These are phyloP conservation scores for Popillia japonica DNA, from an alignment of 1,140 invertebrate genomes.

Conservation along the genomic window DNA sequence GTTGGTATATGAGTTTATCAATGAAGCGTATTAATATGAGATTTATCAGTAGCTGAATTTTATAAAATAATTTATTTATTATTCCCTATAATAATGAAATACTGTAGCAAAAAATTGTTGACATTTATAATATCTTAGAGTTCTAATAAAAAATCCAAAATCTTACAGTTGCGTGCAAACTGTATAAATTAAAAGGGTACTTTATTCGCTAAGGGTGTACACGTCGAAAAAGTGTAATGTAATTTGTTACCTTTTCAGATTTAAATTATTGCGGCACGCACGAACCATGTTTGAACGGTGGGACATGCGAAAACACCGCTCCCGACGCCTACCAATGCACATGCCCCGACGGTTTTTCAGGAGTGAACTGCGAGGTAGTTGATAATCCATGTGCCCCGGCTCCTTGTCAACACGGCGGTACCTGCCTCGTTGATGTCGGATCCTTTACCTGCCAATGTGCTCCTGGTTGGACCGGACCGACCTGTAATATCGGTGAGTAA, in stretches of 20 bases:
- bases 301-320: constrained; percentile 93
- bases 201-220: too few species aligned
- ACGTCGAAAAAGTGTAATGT: too few species aligned
- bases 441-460: constrained; percentile 82
- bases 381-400: constrained; percentile 90
- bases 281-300: constrained; percentile 94
- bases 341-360: constrained; percentile 91
- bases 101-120: too few species aligned
- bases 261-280: constrained; percentile 98
- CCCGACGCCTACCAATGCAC: constrained; percentile 91
- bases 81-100: too few species aligned
- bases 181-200: too few species aligned
- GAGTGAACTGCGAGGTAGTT: constrained; percentile 89
- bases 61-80: too few species aligned
- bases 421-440: constrained; percentile 67
- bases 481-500: constrained; percentile 75
- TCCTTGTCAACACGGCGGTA: constrained; percentile 88
- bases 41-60: too few species aligned
- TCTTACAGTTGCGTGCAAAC: too few species aligned
- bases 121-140: too few species aligned
- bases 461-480: constrained; percentile 83
- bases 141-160: too few species aligned
- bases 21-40: too few species aligned
- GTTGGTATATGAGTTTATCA: too few species aligned
- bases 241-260: constrained; percentile 68